These are phyloP conservation scores for Moxostoma hubbsi DNA, from an alignment of 2,797 vertebrate species.

Conservation along the genomic window DNA sequence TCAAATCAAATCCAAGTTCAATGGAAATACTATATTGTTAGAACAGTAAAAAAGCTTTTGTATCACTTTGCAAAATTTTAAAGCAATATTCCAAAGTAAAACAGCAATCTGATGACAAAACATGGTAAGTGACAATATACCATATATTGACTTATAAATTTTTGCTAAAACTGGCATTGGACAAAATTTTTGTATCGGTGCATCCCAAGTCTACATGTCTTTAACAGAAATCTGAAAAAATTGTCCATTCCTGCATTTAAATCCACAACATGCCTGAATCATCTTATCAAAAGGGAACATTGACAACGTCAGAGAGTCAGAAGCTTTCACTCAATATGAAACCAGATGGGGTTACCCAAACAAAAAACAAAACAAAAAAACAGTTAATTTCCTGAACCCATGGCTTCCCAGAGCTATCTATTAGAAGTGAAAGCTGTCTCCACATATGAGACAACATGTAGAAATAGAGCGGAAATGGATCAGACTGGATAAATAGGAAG, in stretches of 20 bases:
- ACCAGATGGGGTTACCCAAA: not conserved
- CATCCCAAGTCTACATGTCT: not conserved
- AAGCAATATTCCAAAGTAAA: no score
- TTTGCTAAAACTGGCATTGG: no score
- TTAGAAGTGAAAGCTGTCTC: not conserved
- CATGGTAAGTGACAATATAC: no score
- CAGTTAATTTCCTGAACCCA: slow-evolving; percentile 27
- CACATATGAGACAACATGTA: not conserved
- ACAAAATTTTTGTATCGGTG: no score
- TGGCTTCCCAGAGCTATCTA: not conserved
- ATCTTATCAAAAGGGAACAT: not conserved
- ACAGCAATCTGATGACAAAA: no score
- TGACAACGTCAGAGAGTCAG: not conserved
- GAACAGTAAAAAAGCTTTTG: no score
- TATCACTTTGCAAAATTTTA: no score
- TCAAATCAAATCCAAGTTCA: no score
- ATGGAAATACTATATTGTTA: no score
- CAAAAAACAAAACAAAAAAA: not conserved
- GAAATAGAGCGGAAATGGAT: not conserved
- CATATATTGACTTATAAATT: no score
- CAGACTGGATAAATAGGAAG: slow-evolving; percentile 14
- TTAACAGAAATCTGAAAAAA: not conserved
- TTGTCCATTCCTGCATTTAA: not conserved
- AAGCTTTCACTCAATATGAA: slow-evolving; percentile 4
- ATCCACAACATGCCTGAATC: slow-evolving; percentile 11